Evolutionary conservation across 2,113 vertebrate genomes (phyloP).

Genomic region (Ceyx cyanopectus): DNA sequence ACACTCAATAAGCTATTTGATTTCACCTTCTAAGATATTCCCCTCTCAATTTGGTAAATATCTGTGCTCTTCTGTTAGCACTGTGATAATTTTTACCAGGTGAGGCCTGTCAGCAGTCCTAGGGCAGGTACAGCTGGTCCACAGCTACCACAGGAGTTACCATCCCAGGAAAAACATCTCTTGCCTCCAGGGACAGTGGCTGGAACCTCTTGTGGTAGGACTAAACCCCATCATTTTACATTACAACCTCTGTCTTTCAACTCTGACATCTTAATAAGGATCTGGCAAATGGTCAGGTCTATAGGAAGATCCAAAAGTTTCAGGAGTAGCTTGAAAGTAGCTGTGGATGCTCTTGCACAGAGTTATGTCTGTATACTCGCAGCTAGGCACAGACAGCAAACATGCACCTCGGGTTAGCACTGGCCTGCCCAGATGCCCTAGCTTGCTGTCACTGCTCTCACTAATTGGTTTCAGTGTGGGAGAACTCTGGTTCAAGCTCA

Average conservation of each 20-base stretch:
- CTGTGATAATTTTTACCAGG: not conserved
- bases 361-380: not conserved
- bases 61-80: not conserved
- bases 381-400: not conserved
- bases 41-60: not conserved
- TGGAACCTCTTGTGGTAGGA: rapidly evolving
- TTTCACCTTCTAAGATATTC: not conserved
- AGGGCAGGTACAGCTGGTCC: not conserved
- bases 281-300: not conserved
- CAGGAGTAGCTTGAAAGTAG: not conserved
- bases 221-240: not conserved
- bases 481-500: not conserved
- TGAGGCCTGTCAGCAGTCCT: not conserved
- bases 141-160: not conserved
- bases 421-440: not conserved
- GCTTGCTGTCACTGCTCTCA: not conserved
- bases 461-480: not conserved
- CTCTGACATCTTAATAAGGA: not conserved
- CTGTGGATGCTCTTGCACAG: not conserved
- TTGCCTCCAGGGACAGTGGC: not conserved
- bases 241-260: not conserved
- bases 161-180: not conserved
- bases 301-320: not conserved
- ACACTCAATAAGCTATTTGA: not conserved
- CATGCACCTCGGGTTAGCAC: not conserved